These are phyloP conservation scores for Minunthozetes semirufus DNA, from an alignment of 2,888 invertebrate genomes.

Conservation along the genomic window DNA sequence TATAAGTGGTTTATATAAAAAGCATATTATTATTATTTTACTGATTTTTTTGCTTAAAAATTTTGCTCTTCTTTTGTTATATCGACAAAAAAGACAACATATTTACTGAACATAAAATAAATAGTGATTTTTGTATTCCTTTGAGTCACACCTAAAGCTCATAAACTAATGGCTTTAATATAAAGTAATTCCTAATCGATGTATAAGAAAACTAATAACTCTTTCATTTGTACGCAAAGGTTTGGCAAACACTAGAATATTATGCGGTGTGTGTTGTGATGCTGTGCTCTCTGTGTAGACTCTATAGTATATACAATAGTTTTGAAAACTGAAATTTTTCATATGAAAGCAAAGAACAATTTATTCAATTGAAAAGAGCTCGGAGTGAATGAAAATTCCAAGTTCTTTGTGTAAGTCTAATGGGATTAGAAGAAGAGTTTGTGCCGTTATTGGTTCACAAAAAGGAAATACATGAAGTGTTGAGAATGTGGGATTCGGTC, in stretches of 20 bases:
- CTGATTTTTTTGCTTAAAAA: not conserved
- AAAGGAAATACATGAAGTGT: not conserved
- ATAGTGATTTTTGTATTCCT: slow-evolving; percentile 16
- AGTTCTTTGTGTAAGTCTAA: slow-evolving; percentile 18
- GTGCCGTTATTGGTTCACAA: not conserved
- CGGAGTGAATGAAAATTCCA: not conserved
- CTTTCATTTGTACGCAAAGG: not conserved
- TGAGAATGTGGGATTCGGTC: not conserved
- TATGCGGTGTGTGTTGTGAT: too few species aligned
- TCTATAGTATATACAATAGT: too few species aligned
- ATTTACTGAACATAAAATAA: slow-evolving; percentile 20
- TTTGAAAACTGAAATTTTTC: slow-evolving; percentile 10
- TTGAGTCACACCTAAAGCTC: slow-evolving; percentile 2
- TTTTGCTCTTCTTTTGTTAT: not conserved
- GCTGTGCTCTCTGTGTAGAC: too few species aligned
- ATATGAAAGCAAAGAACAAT: not conserved
- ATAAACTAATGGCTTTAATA: slow-evolving; percentile 17
- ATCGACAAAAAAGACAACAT: not conserved
- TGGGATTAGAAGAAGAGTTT: slow-evolving; percentile 4
- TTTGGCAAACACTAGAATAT: too few species aligned
- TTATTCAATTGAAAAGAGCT: slow-evolving; percentile 22
- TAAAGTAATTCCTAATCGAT: slow-evolving; percentile 5
- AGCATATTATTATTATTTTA: not conserved
- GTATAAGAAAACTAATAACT: not conserved
- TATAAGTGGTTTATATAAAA: slow-evolving; percentile 12